Evolutionary conservation across 64 coral and sea anemone species (phyloP).

Genomic region (Acropora tenuis): DNA sequence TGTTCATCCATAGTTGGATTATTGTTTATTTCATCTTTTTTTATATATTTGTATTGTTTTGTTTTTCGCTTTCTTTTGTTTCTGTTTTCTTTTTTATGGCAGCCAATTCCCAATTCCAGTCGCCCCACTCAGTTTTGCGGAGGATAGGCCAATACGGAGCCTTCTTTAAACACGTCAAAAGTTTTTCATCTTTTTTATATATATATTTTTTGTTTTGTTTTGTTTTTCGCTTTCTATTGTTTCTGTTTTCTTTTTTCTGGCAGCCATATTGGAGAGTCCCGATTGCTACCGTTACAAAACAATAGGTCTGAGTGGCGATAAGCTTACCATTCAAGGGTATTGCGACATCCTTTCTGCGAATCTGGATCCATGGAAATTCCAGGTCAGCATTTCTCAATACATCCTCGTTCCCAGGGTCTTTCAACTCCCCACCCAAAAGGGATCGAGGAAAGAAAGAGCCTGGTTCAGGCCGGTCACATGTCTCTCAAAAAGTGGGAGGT

Average conservation of each 20-base stretch:
- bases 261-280: slow-evolving; percentile 7
- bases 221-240: background rate
- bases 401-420: no score
- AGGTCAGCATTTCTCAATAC: background rate
- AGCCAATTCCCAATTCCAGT: background rate
- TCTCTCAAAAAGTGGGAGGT: no score
- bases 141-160: background rate
- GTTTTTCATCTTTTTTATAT: no score
- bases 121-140: no score
- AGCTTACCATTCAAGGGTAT: slow-evolving; percentile 15
- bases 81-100: background rate
- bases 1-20: no score
- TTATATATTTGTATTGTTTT: background rate
- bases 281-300: slow-evolving; percentile 13
- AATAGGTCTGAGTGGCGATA: slow-evolving; percentile 17
- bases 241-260: background rate
- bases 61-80: background rate
- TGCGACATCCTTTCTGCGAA: slow-evolving; percentile 18
- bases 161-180: no score
- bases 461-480: no score
- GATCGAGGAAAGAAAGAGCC: no score
- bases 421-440: no score
- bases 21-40: no score
- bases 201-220: background rate
- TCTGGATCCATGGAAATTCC: slow-evolving; percentile 4